A percentile compares a stretch with the other conserved stretches of the same genome.
phyloP scores from a whole-genome alignment of 2,113 vertebrate species.

The Cheilinus undulatus region DNA sequence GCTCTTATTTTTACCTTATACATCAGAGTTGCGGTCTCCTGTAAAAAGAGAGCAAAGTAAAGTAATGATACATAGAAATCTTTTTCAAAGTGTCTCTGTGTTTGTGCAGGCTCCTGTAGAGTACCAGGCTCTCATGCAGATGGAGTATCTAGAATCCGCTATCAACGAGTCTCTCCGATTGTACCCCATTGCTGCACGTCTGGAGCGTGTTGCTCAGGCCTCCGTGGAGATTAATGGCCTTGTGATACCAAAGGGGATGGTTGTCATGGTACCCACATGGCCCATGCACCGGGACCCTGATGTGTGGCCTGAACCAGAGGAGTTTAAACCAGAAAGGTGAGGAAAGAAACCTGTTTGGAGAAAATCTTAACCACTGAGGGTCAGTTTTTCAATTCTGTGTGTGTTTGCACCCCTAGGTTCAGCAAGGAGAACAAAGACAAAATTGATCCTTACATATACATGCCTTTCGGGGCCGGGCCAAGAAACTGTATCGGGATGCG shows the following conservation, averaged over 20 bases:
- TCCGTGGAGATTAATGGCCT: constrained; percentile 83
- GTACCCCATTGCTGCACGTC: constrained; percentile 66
- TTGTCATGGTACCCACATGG: constrained; percentile 75
- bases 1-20: too few relatives aligned
- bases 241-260: constrained; percentile 81
- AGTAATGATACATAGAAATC: not conserved
- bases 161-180: constrained; percentile 86
- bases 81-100: not conserved
- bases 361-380: not conserved
- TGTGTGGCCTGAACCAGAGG: constrained; percentile 82
- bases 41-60: too few relatives aligned
- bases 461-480: constrained; percentile 87
- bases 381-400: not conserved
- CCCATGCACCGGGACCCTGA: constrained; percentile 71
- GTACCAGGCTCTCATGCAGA: constrained; percentile 80
- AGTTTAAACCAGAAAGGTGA: constrained; percentile 87
- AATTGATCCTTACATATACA: constrained; percentile 81
- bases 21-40: too few relatives aligned
- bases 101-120: constrained; percentile 69
- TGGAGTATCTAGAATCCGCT: constrained; percentile 89
- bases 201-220: constrained; percentile 88
- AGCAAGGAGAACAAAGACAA: constrained; percentile 80
- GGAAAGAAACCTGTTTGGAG: not conserved
- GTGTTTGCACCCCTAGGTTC: constrained; percentile 76
- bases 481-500: constrained; percentile 89